These are phyloP conservation scores for Drosophila repleta DNA, from an alignment of 1,140 invertebrate species.

Conservation along the genomic window DNA sequence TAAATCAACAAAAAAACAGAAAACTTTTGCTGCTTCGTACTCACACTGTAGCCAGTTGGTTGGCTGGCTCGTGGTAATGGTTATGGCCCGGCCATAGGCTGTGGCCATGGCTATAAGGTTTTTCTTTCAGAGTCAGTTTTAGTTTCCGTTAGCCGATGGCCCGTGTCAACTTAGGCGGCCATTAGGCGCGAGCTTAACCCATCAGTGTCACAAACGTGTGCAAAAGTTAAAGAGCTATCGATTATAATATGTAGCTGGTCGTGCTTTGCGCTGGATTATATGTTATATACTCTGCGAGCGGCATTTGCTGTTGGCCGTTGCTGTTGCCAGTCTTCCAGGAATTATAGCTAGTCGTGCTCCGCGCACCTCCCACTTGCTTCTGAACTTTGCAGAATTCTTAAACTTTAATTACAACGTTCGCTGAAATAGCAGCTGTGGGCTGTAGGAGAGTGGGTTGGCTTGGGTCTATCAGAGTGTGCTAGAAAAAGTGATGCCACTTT, in stretches of 20 bases:
- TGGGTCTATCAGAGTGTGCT: slow-evolving; percentile 37
- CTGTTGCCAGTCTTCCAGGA: neutral
- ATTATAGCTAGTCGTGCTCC: slow-evolving; percentile 18
- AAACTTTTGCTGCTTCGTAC: slow-evolving; percentile 58
- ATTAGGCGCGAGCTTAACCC: slow-evolving; percentile 76
- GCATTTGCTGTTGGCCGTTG: slow-evolving; percentile 46
- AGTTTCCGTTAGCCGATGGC: slow-evolving; percentile 34
- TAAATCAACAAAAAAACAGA: slow-evolving; percentile 74
- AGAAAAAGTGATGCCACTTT: slow-evolving; percentile 77
- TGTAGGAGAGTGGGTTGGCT: neutral
- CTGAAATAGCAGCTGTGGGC: slow-evolving; percentile 2
- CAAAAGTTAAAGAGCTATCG: slow-evolving; percentile 74
- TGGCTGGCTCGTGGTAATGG: neutral
- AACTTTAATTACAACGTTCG: slow-evolving; percentile 76
- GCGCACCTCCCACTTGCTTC: slow-evolving; percentile 19
- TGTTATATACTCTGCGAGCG: no score
- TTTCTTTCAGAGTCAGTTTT: slow-evolving; percentile 25
- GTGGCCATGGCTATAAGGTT: slow-evolving; percentile 5
- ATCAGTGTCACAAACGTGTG: slow-evolving; percentile 66
- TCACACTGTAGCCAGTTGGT: slow-evolving; percentile 3
- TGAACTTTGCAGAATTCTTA: slow-evolving; percentile 65
- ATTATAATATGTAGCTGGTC: slow-evolving; percentile 44
- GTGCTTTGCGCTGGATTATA: neutral
- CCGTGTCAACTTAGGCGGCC: slow-evolving; percentile 72
- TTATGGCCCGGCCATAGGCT: neutral